Percentiles rank a stretch among this genome's conserved stretches.
Conservation (phyloP, 2,113 vertebrate species). For the Enhydra lutris region DNA sequence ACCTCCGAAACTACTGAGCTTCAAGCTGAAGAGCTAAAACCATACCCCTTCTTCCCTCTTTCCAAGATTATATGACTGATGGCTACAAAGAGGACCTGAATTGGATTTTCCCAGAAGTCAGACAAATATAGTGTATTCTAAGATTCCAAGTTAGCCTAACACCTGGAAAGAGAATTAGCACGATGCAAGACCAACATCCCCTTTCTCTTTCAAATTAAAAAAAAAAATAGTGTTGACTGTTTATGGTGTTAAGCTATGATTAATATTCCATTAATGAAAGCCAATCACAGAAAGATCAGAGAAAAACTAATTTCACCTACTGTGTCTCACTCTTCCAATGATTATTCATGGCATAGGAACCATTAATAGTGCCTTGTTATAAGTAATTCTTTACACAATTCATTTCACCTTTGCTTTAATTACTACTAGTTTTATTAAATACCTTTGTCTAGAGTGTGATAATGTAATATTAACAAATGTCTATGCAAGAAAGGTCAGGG, state of each 20-base stretch:
- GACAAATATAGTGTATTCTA: background rate
- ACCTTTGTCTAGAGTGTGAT: background rate
- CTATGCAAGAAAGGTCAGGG: background rate
- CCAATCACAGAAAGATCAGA: slow-evolving; percentile 13
- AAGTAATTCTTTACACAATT: background rate
- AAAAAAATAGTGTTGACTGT: background rate
- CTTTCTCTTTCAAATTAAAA: background rate
- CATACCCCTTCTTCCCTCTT: background rate
- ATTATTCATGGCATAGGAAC: background rate
- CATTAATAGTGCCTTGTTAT: background rate
- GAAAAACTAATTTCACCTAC: slow-evolving; percentile 25
- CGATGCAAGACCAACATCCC: background rate
- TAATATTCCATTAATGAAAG: slow-evolving; percentile 32
- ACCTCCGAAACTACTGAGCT: background rate
- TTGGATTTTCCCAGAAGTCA: background rate
- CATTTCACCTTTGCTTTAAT: slow-evolving; percentile 6
- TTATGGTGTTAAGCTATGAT: background rate
- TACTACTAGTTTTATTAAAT: background rate
- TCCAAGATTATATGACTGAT: background rate
- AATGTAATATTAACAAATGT: background rate
- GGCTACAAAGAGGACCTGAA: background rate
- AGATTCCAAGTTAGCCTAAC: background rate
- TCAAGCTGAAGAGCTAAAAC: background rate
- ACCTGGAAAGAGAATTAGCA: background rate
- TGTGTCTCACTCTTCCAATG: background rate